A percentile compares a stretch with the other conserved stretches of the same genome.
These are phyloP conservation scores for Menura novaehollandiae DNA, from an alignment of 2,113 vertebrate species.

Conservation along the genomic window DNA sequence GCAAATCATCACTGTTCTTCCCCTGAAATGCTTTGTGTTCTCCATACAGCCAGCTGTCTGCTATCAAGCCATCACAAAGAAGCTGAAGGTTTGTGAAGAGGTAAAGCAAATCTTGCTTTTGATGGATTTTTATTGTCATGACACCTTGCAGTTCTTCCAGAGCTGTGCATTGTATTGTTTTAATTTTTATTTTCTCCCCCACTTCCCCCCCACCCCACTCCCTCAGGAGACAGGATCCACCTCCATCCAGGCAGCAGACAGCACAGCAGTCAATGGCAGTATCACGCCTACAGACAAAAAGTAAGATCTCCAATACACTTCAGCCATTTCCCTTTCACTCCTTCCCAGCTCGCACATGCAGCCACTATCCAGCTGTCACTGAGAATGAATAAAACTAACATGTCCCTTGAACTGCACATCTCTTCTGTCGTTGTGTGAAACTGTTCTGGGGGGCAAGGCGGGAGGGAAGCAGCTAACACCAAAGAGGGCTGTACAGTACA, in stretches of 20 bases:
- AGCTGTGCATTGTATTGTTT: not conserved
- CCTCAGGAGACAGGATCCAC: slow-evolving; percentile 90
- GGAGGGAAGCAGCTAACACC: not conserved
- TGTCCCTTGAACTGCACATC: not conserved
- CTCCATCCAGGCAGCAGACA: slow-evolving; percentile 97
- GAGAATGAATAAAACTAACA: not conserved
- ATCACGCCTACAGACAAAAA: slow-evolving; percentile 98
- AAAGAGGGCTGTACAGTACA: not conserved
- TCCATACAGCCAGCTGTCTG: slow-evolving; percentile 75
- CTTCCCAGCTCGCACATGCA: not conserved
- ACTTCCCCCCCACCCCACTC: not conserved
- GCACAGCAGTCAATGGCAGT: slow-evolving; percentile 95
- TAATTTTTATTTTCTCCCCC: not conserved
- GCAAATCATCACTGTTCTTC: not conserved
- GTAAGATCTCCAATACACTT: slow-evolving; percentile 65
- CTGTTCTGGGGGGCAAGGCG: not conserved
- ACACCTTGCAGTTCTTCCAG: not conserved
- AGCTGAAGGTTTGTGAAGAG: slow-evolving; percentile 95
- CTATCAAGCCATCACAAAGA: slow-evolving; percentile 90
- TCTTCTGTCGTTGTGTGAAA: slow-evolving; percentile 5
- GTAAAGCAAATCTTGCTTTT: slow-evolving; percentile 64
- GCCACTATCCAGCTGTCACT: not conserved
- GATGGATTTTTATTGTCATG: not conserved
- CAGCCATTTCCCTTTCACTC: slow-evolving; percentile 5
- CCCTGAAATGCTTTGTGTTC: slow-evolving; percentile 21